Conservation (phyloP, 2,888 invertebrate species). For the Xanthorhoe designata region DNA sequence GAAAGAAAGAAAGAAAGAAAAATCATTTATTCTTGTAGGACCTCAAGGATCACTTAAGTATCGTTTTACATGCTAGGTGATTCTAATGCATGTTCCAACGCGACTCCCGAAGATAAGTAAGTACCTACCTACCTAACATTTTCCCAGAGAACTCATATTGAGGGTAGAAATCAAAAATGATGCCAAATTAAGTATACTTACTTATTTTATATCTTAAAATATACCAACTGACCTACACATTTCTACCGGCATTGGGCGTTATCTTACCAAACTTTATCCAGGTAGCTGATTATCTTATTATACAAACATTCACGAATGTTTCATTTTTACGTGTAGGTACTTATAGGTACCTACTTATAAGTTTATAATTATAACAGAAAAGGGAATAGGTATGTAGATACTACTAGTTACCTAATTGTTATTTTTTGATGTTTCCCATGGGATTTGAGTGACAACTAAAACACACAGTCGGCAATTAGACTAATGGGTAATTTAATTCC, state of each 20-base stretch:
- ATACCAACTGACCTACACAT: too few species aligned
- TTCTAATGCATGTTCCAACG: too few species aligned
- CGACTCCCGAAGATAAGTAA: too few species aligned
- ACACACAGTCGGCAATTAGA: constrained; percentile 10
- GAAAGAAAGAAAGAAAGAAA: too few species aligned
- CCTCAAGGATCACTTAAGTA: too few species aligned
- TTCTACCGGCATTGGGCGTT: constrained; percentile 3
- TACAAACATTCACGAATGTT: constrained; percentile 11
- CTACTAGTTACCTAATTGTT: neutral
- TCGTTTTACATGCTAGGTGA: too few species aligned
- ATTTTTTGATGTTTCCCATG: constrained; percentile 12
- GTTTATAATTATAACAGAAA: neutral
- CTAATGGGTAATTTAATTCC: constrained; percentile 10
- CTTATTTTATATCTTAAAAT: too few species aligned
- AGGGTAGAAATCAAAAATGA: neutral
- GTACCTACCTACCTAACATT: too few species aligned
- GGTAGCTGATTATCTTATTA: constrained; percentile 20
- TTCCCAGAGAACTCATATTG: neutral
- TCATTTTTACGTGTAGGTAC: too few species aligned
- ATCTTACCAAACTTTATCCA: constrained; percentile 13
- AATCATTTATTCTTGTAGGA: too few species aligned
- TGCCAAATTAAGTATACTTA: too few species aligned
- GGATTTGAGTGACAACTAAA: neutral
- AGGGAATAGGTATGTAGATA: neutral
- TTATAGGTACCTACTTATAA: too few species aligned